A percentile compares a stretch with the other conserved stretches of the same genome.
phyloP scores from a whole-genome alignment of 1,140 invertebrate species.

The Melanaphis sacchari region DNA sequence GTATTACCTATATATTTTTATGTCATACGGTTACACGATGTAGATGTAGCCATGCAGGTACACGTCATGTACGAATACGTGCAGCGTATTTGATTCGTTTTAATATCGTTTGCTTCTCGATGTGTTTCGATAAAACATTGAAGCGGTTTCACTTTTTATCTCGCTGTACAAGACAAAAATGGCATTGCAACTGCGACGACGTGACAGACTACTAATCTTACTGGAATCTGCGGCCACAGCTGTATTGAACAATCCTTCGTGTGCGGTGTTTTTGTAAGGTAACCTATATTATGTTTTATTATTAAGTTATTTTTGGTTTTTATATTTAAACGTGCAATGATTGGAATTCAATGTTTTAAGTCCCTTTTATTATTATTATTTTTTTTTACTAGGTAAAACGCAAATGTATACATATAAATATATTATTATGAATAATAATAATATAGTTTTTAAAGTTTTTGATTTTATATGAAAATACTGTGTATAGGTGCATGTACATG shows the following conservation, averaged over 20 bases:
- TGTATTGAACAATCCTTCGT: neutral
- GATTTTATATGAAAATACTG: neutral
- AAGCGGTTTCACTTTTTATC: neutral
- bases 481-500: neutral
- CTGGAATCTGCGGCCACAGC: neutral
- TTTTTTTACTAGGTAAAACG: neutral
- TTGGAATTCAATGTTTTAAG: neutral
- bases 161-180: neutral
- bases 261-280: neutral
- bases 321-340: neutral
- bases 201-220: neutral
- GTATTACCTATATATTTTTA: slow-evolving; percentile 19
- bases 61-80: neutral
- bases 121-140: neutral
- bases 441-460: neutral
- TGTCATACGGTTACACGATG: neutral
- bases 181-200: neutral
- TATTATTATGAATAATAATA: neutral
- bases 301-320: neutral
- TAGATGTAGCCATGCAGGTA: too few species aligned
- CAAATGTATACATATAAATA: neutral
- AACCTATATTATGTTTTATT: neutral
- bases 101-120: neutral
- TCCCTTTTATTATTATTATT: neutral
- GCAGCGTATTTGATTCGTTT: neutral